Percentiles rank a stretch among this genome's conserved stretches.
Conservation (phyloP, 64 coral and sea anemone species). For the Orbicella faveolata region DNA sequence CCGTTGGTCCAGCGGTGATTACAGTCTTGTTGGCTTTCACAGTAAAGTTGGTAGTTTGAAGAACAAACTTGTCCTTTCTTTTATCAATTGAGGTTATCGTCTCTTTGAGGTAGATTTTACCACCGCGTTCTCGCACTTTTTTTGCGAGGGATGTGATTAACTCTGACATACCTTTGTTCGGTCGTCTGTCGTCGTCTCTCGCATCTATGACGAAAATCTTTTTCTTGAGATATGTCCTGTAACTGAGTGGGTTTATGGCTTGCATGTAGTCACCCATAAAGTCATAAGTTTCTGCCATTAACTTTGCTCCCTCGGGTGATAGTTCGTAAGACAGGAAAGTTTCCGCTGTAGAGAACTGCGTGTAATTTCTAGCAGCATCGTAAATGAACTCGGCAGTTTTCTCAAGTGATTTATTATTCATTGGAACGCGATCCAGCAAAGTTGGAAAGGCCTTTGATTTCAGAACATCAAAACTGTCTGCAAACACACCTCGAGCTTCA, state of each 20-base stretch:
- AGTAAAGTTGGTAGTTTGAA: background rate
- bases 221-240: background rate
- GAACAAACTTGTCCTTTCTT: background rate
- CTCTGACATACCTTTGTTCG: background rate
- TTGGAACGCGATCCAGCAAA: background rate
- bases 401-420: background rate
- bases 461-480: background rate
- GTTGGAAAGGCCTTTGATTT: background rate
- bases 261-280: constrained; percentile 17
- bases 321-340: background rate
- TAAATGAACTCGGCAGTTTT: background rate
- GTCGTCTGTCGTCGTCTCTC: background rate
- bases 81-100: background rate
- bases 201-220: accelerated
- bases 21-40: constrained; percentile 5
- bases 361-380: background rate
- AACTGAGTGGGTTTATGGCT: background rate
- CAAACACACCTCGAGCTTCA: constrained; percentile 4
- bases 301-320: constrained; percentile 3
- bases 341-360: background rate
- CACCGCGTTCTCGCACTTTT: background rate
- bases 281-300: background rate
- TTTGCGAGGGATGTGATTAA: background rate
- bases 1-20: background rate
- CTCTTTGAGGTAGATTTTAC: constrained; percentile 3